phyloP scores from a whole-genome alignment of 2,888 invertebrate genomes.

The Rotaria macrura region DNA sequence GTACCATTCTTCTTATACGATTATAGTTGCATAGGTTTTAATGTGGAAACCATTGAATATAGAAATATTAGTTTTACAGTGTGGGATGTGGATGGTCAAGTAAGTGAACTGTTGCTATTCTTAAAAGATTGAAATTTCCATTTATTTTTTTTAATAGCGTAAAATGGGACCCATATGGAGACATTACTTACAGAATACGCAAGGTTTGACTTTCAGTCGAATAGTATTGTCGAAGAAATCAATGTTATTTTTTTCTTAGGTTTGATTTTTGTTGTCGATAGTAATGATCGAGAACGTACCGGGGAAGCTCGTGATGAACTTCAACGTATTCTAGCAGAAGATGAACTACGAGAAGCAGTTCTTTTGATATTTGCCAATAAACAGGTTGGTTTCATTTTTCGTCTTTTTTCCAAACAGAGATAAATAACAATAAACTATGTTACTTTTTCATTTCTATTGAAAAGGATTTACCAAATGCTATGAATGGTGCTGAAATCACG shows the following conservation, averaged over 20 bases:
- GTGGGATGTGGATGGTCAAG: conserved; percentile 77
- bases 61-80: conserved; percentile 98
- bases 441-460: conserved; percentile 34
- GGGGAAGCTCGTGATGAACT: conserved; percentile 96
- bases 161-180: conserved; percentile 95
- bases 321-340: conserved; percentile 97
- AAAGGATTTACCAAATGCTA: conserved; percentile 97
- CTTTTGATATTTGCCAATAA: conserved; percentile 98
- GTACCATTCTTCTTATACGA: too few species aligned
- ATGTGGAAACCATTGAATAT: conserved; percentile 97
- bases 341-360: conserved; percentile 96
- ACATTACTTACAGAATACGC: conserved; percentile 91
- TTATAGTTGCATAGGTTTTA: conserved; percentile 81
- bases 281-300: conserved; percentile 97
- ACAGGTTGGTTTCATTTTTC: conserved; percentile 61
- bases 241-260: conserved; percentile 38
- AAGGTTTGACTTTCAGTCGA: background rate
- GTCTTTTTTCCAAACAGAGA: background rate
- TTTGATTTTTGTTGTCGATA: conserved; percentile 97
- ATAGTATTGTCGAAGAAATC: too few species aligned
- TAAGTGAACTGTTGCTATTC: background rate
- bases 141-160: conserved; percentile 77
- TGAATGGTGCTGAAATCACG: conserved; percentile 99
- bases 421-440: too few species aligned
- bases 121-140: too few species aligned